Percentiles rank a stretch among this genome's conserved stretches.
phyloP scores from a whole-genome alignment of 2,888 invertebrate species.

The Zaprionus bogoriensis region DNA sequence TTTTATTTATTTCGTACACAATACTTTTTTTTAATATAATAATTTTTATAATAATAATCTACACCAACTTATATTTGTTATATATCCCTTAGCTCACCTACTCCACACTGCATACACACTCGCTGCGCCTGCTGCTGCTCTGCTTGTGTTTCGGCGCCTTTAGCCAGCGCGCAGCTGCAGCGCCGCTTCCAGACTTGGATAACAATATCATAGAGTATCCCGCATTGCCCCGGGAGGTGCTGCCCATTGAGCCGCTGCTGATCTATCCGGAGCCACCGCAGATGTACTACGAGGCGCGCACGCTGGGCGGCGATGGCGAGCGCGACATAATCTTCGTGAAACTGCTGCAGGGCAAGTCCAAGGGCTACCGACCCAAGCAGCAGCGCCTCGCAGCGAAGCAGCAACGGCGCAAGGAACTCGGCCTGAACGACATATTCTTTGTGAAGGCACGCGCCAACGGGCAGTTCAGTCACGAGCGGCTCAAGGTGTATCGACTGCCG shows the following conservation, averaged over 20 bases:
- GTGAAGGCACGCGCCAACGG: conserved; percentile 78
- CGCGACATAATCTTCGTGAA: conserved; percentile 76
- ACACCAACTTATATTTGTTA: too few species aligned
- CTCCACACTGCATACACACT: background rate
- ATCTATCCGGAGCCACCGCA: conserved; percentile 67
- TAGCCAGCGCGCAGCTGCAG: conserved; percentile 23
- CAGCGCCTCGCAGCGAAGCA: conserved; percentile 45
- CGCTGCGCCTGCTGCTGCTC: conserved; percentile 1
- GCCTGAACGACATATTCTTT: conserved; percentile 77
- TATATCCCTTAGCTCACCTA: background rate
- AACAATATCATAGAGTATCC: conserved; percentile 45
- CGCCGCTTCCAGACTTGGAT: conserved; percentile 36
- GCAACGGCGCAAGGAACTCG: conserved; percentile 44
- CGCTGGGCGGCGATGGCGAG: conserved; percentile 50
- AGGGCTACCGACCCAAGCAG: conserved; percentile 72
- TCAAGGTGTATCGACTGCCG: conserved; percentile 77
- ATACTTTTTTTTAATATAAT: too few species aligned
- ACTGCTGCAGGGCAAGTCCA: conserved; percentile 58
- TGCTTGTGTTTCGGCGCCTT: conserved; percentile 13
- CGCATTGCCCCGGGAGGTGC: conserved; percentile 69
- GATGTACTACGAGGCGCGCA: conserved; percentile 56
- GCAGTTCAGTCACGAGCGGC: conserved; percentile 77
- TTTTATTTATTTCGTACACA: too few species aligned
- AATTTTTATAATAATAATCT: too few species aligned
- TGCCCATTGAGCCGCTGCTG: conserved; percentile 74